Conservation (phyloP, 2,888 invertebrate species). For the Ormyrus nitidulus region DNA sequence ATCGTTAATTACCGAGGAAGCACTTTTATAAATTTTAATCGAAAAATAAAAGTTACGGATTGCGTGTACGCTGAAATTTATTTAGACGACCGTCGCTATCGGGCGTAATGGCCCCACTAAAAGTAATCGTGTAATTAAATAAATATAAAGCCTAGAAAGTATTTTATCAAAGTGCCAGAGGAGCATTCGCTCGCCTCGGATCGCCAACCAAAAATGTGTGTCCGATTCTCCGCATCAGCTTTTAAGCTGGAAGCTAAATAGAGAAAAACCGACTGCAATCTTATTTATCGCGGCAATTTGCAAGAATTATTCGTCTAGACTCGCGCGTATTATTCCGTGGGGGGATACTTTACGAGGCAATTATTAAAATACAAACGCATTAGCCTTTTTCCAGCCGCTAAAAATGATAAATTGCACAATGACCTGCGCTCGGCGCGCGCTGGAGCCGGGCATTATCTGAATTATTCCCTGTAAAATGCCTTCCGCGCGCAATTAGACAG, state of each 20-base stretch:
- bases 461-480: conserved; percentile 35
- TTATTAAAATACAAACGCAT: conserved; percentile 47
- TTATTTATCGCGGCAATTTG: conserved; percentile 48
- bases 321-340: conserved; percentile 11
- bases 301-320: conserved; percentile 54
- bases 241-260: conserved; percentile 8
- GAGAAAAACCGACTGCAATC: conserved; percentile 9
- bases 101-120: no score
- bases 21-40: no score
- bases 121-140: no score
- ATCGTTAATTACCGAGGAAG: no score
- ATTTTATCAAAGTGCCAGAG: no score
- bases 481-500: conserved; percentile 33
- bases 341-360: conserved; percentile 38
- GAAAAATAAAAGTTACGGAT: no score
- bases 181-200: no score
- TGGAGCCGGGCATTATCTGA: conserved; percentile 25
- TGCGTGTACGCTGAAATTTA: no score
- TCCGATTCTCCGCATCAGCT: conserved; percentile 6
- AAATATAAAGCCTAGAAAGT: no score
- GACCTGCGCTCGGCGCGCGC: no score
- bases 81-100: no score
- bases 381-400: conserved; percentile 25
- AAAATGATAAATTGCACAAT: conserved; percentile 44
- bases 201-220: no score